phyloP scores from a whole-genome alignment of 2,797 vertebrate genomes.

The Macropodus opercularis region DNA sequence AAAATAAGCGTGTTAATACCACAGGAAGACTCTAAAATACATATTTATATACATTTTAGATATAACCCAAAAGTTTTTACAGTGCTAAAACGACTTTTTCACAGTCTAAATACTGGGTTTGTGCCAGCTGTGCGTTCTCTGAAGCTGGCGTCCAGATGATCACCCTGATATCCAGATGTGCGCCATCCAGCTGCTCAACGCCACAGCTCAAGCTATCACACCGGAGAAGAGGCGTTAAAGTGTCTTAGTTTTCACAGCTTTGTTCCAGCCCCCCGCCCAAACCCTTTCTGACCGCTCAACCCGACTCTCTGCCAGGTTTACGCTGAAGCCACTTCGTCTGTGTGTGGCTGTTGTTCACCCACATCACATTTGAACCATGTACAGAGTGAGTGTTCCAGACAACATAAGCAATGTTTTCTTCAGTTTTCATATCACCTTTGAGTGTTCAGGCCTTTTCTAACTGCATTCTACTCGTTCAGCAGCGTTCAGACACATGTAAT shows the following conservation, averaged over 20 bases:
- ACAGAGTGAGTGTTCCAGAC: too few relatives aligned
- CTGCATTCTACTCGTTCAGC: conserved; percentile 64
- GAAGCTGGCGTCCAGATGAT: neutral
- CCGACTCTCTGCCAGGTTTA: conserved; percentile 21
- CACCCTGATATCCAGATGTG: conserved; percentile 44
- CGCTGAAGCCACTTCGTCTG: conserved; percentile 23
- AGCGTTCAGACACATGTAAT: conserved; percentile 60
- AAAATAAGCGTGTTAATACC: neutral
- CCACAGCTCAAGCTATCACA: conserved; percentile 49
- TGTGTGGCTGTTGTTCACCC: neutral
- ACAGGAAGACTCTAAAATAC: neutral
- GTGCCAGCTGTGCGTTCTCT: too few relatives aligned
- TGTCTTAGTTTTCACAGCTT: conserved; percentile 42
- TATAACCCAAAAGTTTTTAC: neutral
- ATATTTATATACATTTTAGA: neutral
- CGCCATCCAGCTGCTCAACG: conserved; percentile 44
- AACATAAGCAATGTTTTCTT: neutral
- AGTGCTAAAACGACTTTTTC: neutral
- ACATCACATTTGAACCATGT: too few relatives aligned
- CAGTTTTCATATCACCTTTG: neutral
- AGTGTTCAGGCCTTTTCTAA: too few relatives aligned
- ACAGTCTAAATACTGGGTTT: too few relatives aligned
- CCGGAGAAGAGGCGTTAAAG: conserved; percentile 39
- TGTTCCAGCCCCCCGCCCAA: conserved; percentile 1
- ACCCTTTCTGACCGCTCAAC: conserved; percentile 26